Percentiles rank a stretch among this genome's conserved stretches.
Evolutionary conservation across 2,888 invertebrate species (phyloP).

Genomic region (Orthosia gothica): DNA sequence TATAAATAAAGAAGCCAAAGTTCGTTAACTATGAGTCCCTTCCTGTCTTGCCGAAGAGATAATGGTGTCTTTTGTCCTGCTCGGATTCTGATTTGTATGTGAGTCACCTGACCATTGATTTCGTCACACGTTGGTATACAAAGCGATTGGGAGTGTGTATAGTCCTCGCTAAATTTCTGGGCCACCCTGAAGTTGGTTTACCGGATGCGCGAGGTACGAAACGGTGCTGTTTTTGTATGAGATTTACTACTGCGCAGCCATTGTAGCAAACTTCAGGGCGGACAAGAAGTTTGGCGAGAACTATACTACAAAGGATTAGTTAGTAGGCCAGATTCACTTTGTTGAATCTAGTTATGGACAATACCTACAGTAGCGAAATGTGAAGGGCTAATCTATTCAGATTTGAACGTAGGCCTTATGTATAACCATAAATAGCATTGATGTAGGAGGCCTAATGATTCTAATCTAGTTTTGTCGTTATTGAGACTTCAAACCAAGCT

Average conservation of each 20-base stretch:
- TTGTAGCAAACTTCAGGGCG: too few relatives aligned
- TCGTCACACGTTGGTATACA: not conserved
- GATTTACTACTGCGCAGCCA: too few relatives aligned
- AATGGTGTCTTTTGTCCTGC: not conserved
- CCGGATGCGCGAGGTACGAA: too few relatives aligned
- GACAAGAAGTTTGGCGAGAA: too few relatives aligned
- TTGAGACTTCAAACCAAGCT: not conserved
- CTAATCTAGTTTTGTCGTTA: not conserved
- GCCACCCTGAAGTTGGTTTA: too few relatives aligned
- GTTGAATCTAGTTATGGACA: not conserved
- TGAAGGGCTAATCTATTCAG: constrained; percentile 13
- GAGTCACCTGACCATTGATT: constrained; percentile 11
- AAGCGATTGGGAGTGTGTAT: constrained; percentile 1
- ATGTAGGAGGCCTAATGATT: constrained; percentile 27
- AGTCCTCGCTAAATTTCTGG: too few relatives aligned
- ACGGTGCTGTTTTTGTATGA: too few relatives aligned
- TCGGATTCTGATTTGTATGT: not conserved
- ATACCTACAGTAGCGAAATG: not conserved
- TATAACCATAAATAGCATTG: constrained; percentile 19
- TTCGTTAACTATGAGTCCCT: too few relatives aligned
- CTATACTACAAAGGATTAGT: not conserved
- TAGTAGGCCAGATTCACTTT: not conserved
- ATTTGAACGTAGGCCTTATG: not conserved
- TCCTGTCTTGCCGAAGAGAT: not conserved
- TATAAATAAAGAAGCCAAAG: too few relatives aligned